A percentile compares a stretch with the other conserved stretches of the same genome.
These are phyloP conservation scores for Diadophis punctatus DNA, from an alignment of 2,113 vertebrate species.

Conservation along the genomic window DNA sequence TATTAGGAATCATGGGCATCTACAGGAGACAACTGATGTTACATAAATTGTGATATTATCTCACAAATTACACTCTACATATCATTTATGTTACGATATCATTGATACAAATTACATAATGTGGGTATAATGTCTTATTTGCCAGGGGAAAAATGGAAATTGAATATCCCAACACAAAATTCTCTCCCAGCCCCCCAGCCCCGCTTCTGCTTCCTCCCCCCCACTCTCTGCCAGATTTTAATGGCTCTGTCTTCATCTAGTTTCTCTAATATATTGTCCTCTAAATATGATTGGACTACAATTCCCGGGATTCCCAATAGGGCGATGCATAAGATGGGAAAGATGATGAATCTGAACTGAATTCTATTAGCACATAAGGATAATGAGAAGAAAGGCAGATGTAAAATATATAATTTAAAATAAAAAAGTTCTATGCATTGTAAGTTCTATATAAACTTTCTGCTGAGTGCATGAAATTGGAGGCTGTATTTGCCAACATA, in stretches of 20 bases:
- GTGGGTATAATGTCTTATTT: background rate
- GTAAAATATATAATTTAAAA: background rate
- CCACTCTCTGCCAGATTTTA: background rate
- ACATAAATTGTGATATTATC: background rate
- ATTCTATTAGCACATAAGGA: background rate
- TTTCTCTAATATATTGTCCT: background rate
- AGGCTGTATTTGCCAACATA: background rate
- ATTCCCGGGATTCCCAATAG: background rate
- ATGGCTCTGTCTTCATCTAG: background rate
- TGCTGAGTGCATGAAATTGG: background rate
- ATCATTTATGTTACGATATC: background rate
- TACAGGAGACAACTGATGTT: background rate
- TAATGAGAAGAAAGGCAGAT: background rate
- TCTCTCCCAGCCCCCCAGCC: background rate
- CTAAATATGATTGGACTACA: background rate
- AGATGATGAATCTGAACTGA: background rate
- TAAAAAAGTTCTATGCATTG: background rate
- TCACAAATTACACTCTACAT: background rate
- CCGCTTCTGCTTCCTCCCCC: too few relatives aligned
- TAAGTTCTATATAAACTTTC: background rate
- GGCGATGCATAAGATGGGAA: background rate
- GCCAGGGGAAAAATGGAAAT: background rate
- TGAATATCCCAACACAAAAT: background rate
- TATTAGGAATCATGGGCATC: background rate
- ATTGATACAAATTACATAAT: background rate